These are phyloP conservation scores for Tinamus guttatus DNA, from an alignment of 2,113 vertebrate species.

Conservation along the genomic window DNA sequence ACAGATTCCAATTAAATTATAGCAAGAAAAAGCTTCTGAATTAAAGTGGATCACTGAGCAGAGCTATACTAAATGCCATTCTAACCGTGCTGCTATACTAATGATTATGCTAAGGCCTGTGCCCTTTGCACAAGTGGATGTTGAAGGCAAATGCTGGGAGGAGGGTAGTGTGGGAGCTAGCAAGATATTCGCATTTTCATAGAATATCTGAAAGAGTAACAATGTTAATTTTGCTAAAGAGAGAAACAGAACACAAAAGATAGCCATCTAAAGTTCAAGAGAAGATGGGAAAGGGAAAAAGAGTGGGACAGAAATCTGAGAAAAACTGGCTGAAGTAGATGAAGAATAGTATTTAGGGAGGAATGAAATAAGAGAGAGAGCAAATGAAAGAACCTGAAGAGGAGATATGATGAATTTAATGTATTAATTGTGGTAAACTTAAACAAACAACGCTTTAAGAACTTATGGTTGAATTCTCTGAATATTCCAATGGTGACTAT, in stretches of 20 bases:
- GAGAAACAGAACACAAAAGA: not conserved
- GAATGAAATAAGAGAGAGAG: not conserved
- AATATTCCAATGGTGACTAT: not conserved
- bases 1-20: not conserved
- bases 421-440: not conserved
- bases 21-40: not conserved
- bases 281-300: not conserved
- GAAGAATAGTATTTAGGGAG: fast-evolving
- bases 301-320: not conserved
- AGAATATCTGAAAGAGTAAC: not conserved
- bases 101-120: not conserved
- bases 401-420: not conserved
- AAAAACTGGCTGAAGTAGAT: fast-evolving
- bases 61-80: not conserved
- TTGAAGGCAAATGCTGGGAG: not conserved
- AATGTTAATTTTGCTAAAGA: not conserved
- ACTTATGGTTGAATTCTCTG: not conserved
- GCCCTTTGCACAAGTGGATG: not conserved
- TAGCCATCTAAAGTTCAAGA: not conserved
- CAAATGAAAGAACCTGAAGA: not conserved
- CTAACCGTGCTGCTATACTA: not conserved
- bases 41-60: not conserved
- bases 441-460: not conserved
- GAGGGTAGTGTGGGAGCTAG: not conserved
- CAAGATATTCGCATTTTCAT: not conserved